A percentile compares a stretch with the other conserved stretches of the same genome.
These are phyloP conservation scores for Heterodera carotae DNA, from an alignment of 1,140 invertebrate species.

Conservation along the genomic window DNA sequence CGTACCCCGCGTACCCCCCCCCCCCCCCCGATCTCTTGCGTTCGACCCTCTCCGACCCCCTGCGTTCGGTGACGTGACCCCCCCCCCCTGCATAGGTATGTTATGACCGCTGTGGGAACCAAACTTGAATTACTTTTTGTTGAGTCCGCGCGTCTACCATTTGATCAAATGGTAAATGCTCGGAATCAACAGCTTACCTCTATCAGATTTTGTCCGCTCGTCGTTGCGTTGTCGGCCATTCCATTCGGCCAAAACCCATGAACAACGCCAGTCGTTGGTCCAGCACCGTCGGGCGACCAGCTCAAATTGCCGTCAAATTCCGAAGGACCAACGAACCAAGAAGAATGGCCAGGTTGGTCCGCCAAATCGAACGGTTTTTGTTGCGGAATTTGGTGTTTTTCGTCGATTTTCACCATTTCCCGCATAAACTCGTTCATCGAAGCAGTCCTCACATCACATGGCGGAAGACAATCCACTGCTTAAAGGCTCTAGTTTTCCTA, in stretches of 20 bases:
- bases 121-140: no score
- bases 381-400: neutral
- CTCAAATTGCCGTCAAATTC: neutral
- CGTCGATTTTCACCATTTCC: neutral
- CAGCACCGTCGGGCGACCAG: neutral
- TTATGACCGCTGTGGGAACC: no score
- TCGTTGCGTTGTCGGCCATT: neutral
- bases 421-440: constrained; percentile 1
- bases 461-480: no score
- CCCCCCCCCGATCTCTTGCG: no score
- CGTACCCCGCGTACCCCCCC: no score
- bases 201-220: neutral
- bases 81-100: no score
- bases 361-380: neutral
- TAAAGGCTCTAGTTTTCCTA: no score
- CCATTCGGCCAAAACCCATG: neutral
- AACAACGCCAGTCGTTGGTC: neutral
- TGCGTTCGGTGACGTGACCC: no score
- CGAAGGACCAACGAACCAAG: neutral
- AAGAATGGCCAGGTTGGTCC: neutral
- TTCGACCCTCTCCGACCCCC: no score
- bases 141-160: no score
- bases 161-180: no score
- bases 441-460: neutral
- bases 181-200: neutral